Percentiles rank a stretch among this genome's conserved stretches.
phyloP scores from a whole-genome alignment of 2,113 vertebrate species.

The Antechinus flavipes region DNA sequence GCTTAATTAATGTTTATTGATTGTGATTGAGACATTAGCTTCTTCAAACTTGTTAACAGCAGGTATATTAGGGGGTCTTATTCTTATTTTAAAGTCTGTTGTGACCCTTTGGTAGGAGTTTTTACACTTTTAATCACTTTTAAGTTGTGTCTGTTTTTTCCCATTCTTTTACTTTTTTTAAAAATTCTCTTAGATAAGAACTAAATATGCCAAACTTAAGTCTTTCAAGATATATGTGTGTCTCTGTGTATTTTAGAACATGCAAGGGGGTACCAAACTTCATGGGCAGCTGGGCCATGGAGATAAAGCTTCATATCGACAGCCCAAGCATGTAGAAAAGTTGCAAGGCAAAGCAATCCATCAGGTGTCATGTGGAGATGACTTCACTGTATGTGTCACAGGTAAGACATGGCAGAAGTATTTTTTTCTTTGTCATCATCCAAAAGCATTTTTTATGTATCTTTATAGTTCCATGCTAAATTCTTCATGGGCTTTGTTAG shows the following conservation, averaged over 20 bases:
- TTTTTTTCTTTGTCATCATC: not conserved
- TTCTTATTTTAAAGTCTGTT: not conserved
- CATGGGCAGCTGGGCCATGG: constrained; percentile 97
- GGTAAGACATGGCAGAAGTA: constrained; percentile 83
- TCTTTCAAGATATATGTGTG: constrained; percentile 60
- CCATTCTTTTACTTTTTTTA: constrained; percentile 11
- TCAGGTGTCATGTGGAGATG: constrained; percentile 96
- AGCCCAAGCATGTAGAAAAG: constrained; percentile 95
- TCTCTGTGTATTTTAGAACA: constrained; percentile 87
- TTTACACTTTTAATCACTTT: constrained; percentile 42
- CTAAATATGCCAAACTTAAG: constrained; percentile 29
- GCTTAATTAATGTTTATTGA: not conserved
- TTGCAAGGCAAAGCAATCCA: constrained; percentile 95
- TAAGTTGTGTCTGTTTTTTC: constrained; percentile 54
- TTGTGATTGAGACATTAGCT: constrained; percentile 28
- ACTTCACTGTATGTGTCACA: constrained; percentile 96
- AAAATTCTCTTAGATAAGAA: not conserved
- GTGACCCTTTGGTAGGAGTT: not conserved
- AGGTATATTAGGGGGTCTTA: not conserved
- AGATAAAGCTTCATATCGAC: constrained; percentile 96
- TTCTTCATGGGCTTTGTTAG: not conserved
- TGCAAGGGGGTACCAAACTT: constrained; percentile 97
- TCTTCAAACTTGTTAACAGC: constrained; percentile 25
- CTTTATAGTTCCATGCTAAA: constrained; percentile 17
- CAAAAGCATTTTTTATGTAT: not conserved